These are phyloP conservation scores for Larimichthys crocea DNA, from an alignment of 2,113 vertebrate species.

Conservation along the genomic window DNA sequence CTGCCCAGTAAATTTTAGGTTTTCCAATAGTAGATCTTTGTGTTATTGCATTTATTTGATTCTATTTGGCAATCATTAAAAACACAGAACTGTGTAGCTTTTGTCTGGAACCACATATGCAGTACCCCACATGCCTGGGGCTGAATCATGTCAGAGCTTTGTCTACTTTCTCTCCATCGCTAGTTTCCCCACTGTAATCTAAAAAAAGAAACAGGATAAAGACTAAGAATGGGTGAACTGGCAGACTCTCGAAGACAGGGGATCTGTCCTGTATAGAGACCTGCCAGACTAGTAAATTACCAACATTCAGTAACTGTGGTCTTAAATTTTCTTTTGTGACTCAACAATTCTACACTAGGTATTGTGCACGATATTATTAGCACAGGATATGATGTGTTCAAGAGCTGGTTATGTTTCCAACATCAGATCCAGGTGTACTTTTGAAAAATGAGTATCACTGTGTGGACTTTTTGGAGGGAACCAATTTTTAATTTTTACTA, in stretches of 20 bases:
- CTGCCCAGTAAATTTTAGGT: background rate
- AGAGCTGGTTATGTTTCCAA: conserved; percentile 2
- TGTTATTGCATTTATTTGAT: background rate
- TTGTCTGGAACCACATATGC: background rate
- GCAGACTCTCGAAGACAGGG: background rate
- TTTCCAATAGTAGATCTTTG: background rate
- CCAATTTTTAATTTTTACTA: background rate
- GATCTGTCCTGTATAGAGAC: background rate
- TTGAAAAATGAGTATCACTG: conserved; percentile 12
- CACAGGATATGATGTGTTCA: background rate
- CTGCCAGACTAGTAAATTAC: background rate
- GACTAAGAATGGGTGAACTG: background rate
- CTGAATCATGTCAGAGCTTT: conserved; percentile 18
- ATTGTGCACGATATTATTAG: conserved; percentile 1
- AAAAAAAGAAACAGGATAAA: conserved; percentile 1
- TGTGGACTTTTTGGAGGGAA: background rate
- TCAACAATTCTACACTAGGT: conserved; percentile 4
- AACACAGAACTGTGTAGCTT: background rate
- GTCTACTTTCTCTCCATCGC: conserved; percentile 1
- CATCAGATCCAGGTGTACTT: conserved; percentile 24
- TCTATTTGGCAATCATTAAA: background rate
- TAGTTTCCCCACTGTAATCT: conserved; percentile 11
- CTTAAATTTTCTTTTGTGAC: background rate
- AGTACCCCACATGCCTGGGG: conserved; percentile 11
- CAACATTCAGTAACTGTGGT: background rate